Conservation (phyloP, 2,797 vertebrate genomes). For the Chelon labrosus region DNA sequence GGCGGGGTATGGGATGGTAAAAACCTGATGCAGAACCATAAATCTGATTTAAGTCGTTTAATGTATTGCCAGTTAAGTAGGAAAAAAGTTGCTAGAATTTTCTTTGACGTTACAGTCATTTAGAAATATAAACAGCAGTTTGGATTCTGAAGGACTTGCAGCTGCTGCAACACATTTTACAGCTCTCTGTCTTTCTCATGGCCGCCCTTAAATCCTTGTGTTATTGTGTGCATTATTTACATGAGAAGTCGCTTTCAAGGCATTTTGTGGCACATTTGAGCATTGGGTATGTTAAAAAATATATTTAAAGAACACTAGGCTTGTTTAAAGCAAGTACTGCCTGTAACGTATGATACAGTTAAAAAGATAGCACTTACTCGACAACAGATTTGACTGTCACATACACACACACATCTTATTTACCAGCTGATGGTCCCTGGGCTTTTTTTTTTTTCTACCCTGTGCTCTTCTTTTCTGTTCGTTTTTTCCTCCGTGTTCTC, state of each 20-base stretch:
- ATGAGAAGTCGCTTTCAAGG: slow-evolving; percentile 31
- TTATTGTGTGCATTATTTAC: slow-evolving; percentile 23
- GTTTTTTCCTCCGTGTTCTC: slow-evolving; percentile 20
- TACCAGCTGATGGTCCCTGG: slow-evolving; percentile 46
- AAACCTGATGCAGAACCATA: too few species aligned
- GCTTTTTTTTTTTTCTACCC: slow-evolving; percentile 28
- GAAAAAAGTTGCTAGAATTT: too few species aligned
- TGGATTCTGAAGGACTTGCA: slow-evolving; percentile 11
- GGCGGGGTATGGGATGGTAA: too few species aligned
- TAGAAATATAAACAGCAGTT: background rate
- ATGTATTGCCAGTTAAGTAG: too few species aligned
- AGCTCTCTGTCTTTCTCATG: slow-evolving; percentile 22
- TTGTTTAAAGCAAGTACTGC: slow-evolving; percentile 24
- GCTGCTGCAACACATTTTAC: slow-evolving; percentile 28
- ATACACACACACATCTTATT: slow-evolving; percentile 38
- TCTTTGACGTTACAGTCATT: background rate
- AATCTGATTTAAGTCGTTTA: too few species aligned
- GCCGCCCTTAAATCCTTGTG: slow-evolving; percentile 9
- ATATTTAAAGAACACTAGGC: slow-evolving; percentile 10
- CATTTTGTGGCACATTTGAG: slow-evolving; percentile 17
- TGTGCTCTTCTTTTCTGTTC: slow-evolving; percentile 11
- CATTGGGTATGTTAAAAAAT: background rate
- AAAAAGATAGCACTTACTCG: slow-evolving; percentile 28
- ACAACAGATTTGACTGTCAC: slow-evolving; percentile 29
- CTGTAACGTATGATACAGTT: slow-evolving; percentile 13